Evolutionary conservation across 2,113 vertebrate genomes (phyloP), one percentile per base, ranked within the genome.

Genomic region (Dasyornis broadbenti): DNA sequence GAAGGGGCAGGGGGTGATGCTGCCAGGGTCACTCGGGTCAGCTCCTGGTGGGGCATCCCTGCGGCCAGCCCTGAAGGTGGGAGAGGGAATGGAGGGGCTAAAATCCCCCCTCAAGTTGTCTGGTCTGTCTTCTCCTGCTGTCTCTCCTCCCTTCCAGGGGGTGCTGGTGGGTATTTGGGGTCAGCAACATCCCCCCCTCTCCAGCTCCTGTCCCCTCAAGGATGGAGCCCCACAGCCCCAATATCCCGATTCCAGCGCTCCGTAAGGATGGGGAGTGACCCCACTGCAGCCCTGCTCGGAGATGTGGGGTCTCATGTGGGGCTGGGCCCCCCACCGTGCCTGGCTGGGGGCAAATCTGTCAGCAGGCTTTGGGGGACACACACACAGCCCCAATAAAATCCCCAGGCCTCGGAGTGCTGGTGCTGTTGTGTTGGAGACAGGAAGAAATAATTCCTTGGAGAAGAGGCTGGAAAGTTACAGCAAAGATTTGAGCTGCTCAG

Each of bases 391-490:
- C 54, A 24, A 27, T 75, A 56, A 89, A 91, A 68, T 15, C 69
- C 57, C 31, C 73, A 63, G 81, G 52, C 49, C 77, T 89, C 73
- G 0, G 0, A 40, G 57, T 3, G 26, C 92, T 82, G 92, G 69
- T 94, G 92, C 88, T 0, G 22, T 44, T 26, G 40, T 69, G 54
- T 20, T 85, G 76, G 68, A 88, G 90, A 37, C 76, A 82, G 88
- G 44, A n/a, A 89, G 85, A 61, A 96, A 80, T 68, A 75, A 92
- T 60, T 80, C 86, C 73, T 82, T 57, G 86, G 93, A 86, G 89
- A 64, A 35, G 42, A 52, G 86, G 31, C 65, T 82, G 42, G 61
- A 69, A 79, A 63, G 73, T 82, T 85, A 22, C 17, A 82, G 65
- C 0, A 0, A 60, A 35, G 92, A 65, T 82, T 72, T 57, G 77